Conservation (phyloP, 1,140 invertebrate genomes). For the Drosophila tropicalis region DNA sequence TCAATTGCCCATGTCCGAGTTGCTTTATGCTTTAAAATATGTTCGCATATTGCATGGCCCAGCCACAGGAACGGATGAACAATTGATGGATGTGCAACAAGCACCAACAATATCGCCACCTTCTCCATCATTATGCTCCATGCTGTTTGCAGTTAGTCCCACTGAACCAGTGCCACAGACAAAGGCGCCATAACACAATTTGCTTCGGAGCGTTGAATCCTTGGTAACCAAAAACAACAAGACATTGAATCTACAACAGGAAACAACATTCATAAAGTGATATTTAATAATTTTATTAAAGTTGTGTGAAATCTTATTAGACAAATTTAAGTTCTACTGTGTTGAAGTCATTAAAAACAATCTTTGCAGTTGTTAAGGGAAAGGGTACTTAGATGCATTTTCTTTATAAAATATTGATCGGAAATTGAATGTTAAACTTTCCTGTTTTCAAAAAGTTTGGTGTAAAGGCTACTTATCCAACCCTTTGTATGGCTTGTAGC, state of each 20-base stretch:
- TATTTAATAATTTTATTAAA: background rate
- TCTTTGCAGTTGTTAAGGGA: no score
- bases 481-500: no score
- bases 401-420: no score
- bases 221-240: no score
- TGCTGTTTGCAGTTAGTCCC: background rate
- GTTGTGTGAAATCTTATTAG: background rate
- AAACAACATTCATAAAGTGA: background rate
- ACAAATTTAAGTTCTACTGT: no score
- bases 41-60: conserved; percentile 41
- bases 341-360: no score
- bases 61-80: background rate
- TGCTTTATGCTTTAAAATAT: conserved; percentile 51
- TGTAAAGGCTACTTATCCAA: background rate
- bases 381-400: no score
- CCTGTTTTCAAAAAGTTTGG: background rate
- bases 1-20: conserved; percentile 54
- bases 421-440: no score
- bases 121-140: background rate
- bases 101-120: background rate
- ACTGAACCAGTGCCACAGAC: background rate
- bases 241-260: background rate
- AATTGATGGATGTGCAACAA: background rate
- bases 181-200: background rate
- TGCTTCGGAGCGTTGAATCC: no score